Evolutionary conservation across 2,113 vertebrate species (phyloP).

Genomic region (Halcyon senegalensis): DNA sequence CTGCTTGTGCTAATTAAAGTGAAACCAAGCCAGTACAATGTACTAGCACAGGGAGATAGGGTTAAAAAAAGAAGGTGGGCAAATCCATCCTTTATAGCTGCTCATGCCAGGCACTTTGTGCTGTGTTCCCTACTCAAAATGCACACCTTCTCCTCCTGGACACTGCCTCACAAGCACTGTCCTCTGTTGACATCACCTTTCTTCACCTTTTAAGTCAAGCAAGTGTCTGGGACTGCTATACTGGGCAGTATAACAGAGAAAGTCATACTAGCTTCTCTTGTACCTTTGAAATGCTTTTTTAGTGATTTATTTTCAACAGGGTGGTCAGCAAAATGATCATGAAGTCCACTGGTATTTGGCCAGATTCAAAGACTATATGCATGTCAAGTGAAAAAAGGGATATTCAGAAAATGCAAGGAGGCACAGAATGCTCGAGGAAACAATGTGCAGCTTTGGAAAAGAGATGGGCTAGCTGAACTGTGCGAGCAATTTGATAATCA

Average conservation of each 20-base stretch:
- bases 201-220: background rate
- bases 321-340: background rate
- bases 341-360: background rate
- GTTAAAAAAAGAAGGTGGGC: too few relatives aligned
- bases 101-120: rapidly evolving
- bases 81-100: background rate
- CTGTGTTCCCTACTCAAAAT: background rate
- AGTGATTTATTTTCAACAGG: background rate
- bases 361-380: background rate
- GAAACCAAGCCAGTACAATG: too few relatives aligned
- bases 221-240: background rate
- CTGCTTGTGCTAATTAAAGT: too few relatives aligned
- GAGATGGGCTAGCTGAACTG: background rate
- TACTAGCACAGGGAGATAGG: too few relatives aligned
- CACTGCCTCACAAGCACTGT: background rate
- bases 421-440: background rate
- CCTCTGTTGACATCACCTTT: background rate
- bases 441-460: background rate
- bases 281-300: background rate
- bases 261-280: background rate
- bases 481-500: background rate
- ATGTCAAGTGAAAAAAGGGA: background rate
- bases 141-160: background rate
- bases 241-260: background rate
- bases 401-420: background rate